phyloP scores from a whole-genome alignment of 2,888 invertebrate genomes.

The Polydrusus cervinus region DNA sequence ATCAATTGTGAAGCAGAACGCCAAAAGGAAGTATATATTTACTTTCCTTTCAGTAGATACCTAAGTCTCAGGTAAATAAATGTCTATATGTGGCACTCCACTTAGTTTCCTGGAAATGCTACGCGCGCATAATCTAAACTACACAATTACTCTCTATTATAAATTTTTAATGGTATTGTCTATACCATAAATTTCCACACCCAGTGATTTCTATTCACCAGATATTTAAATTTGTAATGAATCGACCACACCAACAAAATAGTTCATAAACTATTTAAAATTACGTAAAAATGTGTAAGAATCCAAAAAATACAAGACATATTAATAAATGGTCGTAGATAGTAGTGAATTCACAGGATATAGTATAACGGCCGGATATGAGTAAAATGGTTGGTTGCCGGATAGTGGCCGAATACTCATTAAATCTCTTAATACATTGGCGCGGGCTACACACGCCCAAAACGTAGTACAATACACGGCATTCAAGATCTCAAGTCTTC shows the following conservation, averaged over 20 bases:
- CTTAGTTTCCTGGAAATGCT: slow-evolving; percentile 35
- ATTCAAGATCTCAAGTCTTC: slow-evolving; percentile 55
- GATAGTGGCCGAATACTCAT: no score
- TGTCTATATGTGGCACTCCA: slow-evolving; percentile 31
- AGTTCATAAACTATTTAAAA: neutral
- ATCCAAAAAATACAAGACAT: no score
- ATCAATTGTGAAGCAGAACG: no score
- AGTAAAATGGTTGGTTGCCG: no score
- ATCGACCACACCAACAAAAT: slow-evolving; percentile 35
- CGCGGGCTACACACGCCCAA: slow-evolving; percentile 30
- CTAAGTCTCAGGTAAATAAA: neutral
- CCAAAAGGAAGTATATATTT: no score
- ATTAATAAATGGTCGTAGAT: no score
- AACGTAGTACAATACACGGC: slow-evolving; percentile 52
- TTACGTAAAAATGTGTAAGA: neutral
- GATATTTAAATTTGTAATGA: slow-evolving; percentile 51
- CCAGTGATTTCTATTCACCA: slow-evolving; percentile 49
- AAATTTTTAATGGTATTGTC: slow-evolving; percentile 49
- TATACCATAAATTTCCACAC: slow-evolving; percentile 51
- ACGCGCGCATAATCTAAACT: slow-evolving; percentile 38
- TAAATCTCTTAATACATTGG: slow-evolving; percentile 18
- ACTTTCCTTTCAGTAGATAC: neutral
- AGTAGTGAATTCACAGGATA: no score
- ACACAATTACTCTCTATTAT: slow-evolving; percentile 51
- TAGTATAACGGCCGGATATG: no score